These are phyloP conservation scores for Parotocinclus haroldoi DNA, from an alignment of 2,797 vertebrate species.

Conservation along the genomic window DNA sequence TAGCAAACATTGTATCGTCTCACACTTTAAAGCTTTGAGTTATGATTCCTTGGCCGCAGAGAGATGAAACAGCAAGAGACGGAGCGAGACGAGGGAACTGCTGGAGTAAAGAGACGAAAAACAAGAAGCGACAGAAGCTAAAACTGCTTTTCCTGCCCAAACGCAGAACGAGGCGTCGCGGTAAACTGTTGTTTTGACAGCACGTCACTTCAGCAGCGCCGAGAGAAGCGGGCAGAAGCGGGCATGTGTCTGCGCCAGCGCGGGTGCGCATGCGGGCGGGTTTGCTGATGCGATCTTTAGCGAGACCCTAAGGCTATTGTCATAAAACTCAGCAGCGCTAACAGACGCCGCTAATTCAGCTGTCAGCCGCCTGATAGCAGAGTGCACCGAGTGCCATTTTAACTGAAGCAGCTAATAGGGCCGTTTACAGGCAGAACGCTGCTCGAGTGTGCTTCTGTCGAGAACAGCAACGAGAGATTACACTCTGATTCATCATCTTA, in stretches of 20 bases:
- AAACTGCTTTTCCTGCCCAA: constrained; percentile 65
- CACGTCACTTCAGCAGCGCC: constrained; percentile 94
- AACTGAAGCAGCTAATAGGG: constrained; percentile 86
- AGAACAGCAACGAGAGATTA: constrained; percentile 13
- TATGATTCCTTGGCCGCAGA: constrained; percentile 23
- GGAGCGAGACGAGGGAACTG: constrained; percentile 55
- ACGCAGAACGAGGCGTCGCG: constrained; percentile 78
- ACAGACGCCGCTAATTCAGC: constrained; percentile 77
- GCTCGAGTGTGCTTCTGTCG: constrained; percentile 39
- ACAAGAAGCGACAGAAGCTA: constrained; percentile 37
- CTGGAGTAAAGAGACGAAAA: constrained; percentile 2
- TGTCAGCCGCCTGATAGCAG: constrained; percentile 85
- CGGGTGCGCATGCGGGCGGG: constrained; percentile 55
- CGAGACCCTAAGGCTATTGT: constrained; percentile 98
- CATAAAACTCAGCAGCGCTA: constrained; percentile 91
- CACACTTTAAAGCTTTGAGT: constrained; percentile 18
- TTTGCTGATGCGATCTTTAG: constrained; percentile 90
- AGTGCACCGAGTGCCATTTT: constrained; percentile 73
- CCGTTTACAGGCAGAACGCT: constrained; percentile 46
- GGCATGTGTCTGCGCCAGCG: constrained; percentile 46
- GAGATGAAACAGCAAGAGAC: constrained; percentile 35
- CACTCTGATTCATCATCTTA: constrained; percentile 25
- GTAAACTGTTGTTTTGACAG: constrained; percentile 92
- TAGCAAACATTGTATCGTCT: too few species aligned
- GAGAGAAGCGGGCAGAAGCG: constrained; percentile 69